Percentiles rank a stretch among this genome's conserved stretches.
Conservation (phyloP, 2,113 vertebrate genomes). For the Rana temporaria region DNA sequence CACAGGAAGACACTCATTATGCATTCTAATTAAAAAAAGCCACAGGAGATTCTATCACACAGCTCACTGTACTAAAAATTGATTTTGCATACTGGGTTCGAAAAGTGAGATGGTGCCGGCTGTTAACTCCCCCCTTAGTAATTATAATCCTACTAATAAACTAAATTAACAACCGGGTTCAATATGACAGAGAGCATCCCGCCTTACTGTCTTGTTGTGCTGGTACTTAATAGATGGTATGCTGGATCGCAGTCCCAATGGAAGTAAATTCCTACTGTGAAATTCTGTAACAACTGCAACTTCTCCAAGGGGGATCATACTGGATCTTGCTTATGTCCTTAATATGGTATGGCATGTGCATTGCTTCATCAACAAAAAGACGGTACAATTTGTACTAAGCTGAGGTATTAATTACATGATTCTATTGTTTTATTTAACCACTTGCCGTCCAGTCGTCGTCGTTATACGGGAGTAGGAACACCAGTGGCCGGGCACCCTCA, state of each 20-base stretch:
- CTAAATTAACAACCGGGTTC: constrained; percentile 18
- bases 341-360: constrained; percentile 21
- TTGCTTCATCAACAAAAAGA: constrained; percentile 24
- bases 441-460: too few species aligned
- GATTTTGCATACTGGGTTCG: not conserved
- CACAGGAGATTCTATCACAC: not conserved
- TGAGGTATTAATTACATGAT: constrained; percentile 30
- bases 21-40: constrained; percentile 53
- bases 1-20: constrained; percentile 40
- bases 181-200: not conserved
- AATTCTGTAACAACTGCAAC: constrained; percentile 18
- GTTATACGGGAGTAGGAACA: too few species aligned
- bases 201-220: constrained; percentile 35
- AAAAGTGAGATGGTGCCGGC: not conserved
- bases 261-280: constrained; percentile 28
- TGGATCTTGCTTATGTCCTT: constrained; percentile 10
- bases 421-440: constrained; percentile 16
- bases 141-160: constrained; percentile 56
- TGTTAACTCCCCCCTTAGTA: constrained; percentile 40
- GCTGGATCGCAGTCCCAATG: constrained; percentile 41
- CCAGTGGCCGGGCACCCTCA: too few species aligned
- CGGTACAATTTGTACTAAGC: constrained; percentile 18
- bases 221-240: constrained; percentile 39
- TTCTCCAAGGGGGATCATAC: constrained; percentile 7
- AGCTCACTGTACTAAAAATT: constrained; percentile 9